These are phyloP conservation scores for Lampris megalopsis DNA, from an alignment of 2,113 vertebrate species.

Conservation along the genomic window DNA sequence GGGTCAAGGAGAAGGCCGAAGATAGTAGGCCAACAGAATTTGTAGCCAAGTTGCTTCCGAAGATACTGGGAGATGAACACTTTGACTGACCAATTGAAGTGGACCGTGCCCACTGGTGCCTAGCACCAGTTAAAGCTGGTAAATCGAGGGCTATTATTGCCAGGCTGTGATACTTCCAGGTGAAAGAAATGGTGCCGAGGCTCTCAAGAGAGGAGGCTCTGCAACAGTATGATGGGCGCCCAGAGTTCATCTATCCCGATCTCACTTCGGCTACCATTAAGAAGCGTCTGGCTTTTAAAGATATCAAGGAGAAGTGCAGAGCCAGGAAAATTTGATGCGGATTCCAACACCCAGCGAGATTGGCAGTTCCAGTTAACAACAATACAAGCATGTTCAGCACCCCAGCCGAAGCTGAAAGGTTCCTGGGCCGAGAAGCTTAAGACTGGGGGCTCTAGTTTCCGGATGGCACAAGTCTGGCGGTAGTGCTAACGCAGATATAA, in stretches of 20 bases:
- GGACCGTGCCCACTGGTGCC: background rate
- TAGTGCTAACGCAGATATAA: too few relatives aligned
- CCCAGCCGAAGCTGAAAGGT: too few relatives aligned
- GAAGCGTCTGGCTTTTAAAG: too few relatives aligned
- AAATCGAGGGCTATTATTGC: background rate
- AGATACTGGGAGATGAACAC: background rate
- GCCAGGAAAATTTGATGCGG: background rate
- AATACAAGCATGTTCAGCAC: background rate
- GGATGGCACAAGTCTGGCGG: too few relatives aligned
- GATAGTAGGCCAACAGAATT: background rate
- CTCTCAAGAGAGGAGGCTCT: background rate
- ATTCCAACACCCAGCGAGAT: background rate
- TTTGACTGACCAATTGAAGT: background rate
- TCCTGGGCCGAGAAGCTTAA: too few relatives aligned
- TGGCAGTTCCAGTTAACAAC: background rate
- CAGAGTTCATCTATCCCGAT: too few relatives aligned
- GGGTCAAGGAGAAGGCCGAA: background rate
- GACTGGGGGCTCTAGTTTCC: too few relatives aligned
- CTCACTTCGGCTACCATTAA: too few relatives aligned
- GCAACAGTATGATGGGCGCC: background rate
- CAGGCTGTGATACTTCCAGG: background rate
- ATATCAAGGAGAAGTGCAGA: background rate
- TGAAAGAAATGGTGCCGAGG: constrained; percentile 1
- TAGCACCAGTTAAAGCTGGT: too few relatives aligned
- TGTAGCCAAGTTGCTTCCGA: background rate